Evolutionary conservation across 2,797 vertebrate genomes (phyloP).

Genomic region (Steatocranus sp.): DNA sequence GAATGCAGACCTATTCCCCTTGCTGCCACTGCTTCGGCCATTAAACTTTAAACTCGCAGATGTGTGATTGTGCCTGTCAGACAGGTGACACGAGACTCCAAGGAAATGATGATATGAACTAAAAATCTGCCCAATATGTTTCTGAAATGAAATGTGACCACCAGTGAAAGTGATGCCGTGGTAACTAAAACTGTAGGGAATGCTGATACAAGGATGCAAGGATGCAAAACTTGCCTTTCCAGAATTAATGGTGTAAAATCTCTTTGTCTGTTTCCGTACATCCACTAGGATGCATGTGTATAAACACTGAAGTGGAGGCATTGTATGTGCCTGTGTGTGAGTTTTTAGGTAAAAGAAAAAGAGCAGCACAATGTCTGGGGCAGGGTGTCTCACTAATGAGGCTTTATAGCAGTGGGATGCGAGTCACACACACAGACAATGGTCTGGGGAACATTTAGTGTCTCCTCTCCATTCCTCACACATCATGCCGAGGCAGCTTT

Average conservation of each 20-base stretch:
- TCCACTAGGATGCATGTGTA: neutral
- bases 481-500: conserved; percentile 57
- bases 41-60: conserved; percentile 75
- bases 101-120: conserved; percentile 40
- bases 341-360: conserved; percentile 30
- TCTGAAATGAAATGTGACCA: conserved; percentile 4
- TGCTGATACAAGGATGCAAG: neutral
- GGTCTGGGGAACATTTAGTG: conserved; percentile 68
- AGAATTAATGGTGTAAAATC: conserved; percentile 1
- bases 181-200: neutral
- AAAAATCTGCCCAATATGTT: conserved; percentile 9
- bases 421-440: conserved; percentile 65
- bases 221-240: neutral
- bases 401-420: conserved; percentile 71
- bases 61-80: conserved; percentile 66
- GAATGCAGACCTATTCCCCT: conserved; percentile 58
- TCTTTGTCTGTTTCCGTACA: neutral
- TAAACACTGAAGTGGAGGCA: neutral
- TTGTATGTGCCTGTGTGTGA: conserved; percentile 18
- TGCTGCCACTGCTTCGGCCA: conserved; percentile 45
- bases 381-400: conserved; percentile 78
- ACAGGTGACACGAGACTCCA: conserved; percentile 56
- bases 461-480: conserved; percentile 63
- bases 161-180: neutral
- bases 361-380: conserved; percentile 50